A percentile compares a stretch with the other conserved stretches of the same genome.
phyloP scores from a whole-genome alignment of 2,113 vertebrate genomes.

The Eptatretus burgeri region DNA sequence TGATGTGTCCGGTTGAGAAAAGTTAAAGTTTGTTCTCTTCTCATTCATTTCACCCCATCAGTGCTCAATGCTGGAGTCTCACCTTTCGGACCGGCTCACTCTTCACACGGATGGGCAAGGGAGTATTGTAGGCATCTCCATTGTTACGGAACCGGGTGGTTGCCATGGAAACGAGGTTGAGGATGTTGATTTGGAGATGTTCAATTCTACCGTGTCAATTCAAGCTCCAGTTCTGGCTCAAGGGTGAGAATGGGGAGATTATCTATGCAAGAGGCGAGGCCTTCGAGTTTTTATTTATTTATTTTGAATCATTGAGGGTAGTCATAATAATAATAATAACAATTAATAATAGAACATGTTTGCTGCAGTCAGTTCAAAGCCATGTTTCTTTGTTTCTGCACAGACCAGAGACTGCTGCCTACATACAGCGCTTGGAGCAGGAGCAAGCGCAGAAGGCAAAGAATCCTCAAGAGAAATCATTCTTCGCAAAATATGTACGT shows the following conservation, averaged over 20 bases:
- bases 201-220: conserved; percentile 41
- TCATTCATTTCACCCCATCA: conserved; percentile 11
- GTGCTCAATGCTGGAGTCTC: conserved; percentile 61
- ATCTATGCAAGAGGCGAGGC: too few species aligned
- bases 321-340: too few species aligned
- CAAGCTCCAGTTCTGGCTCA: conserved; percentile 29
- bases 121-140: conserved; percentile 39
- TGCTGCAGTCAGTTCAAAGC: too few species aligned
- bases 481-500: conserved; percentile 73
- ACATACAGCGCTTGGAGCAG: conserved; percentile 38
- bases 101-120: conserved; percentile 42
- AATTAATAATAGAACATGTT: too few species aligned
- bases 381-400: neutral
- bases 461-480: conserved; percentile 66
- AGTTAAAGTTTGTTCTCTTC: too few species aligned
- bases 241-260: conserved; percentile 18
- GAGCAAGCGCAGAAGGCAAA: conserved; percentile 58
- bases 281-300: too few species aligned
- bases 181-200: conserved; percentile 45
- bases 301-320: too few species aligned
- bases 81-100: conserved; percentile 44
- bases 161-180: conserved; percentile 46
- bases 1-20: too few species aligned
- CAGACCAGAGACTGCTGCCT: conserved; percentile 47
- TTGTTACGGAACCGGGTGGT: conserved; percentile 37